These are phyloP conservation scores for Elysia chlorotica DNA, from an alignment of 1,140 invertebrate species.

Conservation along the genomic window DNA sequence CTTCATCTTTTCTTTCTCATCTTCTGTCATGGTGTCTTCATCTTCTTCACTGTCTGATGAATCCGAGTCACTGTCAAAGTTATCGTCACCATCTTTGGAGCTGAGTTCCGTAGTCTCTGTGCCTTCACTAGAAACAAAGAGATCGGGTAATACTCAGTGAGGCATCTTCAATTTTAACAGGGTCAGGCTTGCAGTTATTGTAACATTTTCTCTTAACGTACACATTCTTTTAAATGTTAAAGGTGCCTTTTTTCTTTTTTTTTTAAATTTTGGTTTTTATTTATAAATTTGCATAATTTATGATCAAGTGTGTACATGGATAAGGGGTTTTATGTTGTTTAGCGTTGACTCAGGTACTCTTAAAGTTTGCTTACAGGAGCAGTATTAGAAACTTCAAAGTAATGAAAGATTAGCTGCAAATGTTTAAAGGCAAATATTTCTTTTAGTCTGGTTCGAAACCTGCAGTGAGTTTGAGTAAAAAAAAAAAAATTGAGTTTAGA, in stretches of 20 bases:
- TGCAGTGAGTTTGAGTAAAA: background rate
- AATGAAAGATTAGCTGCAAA: background rate
- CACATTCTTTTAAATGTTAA: too few species aligned
- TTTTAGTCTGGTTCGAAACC: background rate
- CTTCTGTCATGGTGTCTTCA: constrained; percentile 38
- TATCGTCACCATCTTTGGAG: constrained; percentile 58
- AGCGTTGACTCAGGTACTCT: too few species aligned
- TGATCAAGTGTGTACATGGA: too few species aligned
- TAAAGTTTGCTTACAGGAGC: too few species aligned
- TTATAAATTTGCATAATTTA: too few species aligned
- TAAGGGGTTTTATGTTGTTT: too few species aligned
- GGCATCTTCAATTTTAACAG: too few species aligned
- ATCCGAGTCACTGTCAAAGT: constrained; percentile 58
- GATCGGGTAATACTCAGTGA: background rate
- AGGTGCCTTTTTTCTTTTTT: too few species aligned
- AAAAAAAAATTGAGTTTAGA: too few species aligned
- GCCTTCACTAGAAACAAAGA: constrained; percentile 20
- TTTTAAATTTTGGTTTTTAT: too few species aligned
- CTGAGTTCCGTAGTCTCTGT: constrained; percentile 3
- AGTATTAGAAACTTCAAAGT: background rate
- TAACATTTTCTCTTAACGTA: too few species aligned
- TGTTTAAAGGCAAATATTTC: background rate
- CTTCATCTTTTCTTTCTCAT: constrained; percentile 33
- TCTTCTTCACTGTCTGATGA: constrained; percentile 53
- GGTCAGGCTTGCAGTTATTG: too few species aligned